phyloP scores from a whole-genome alignment of 2,797 vertebrate species.

The Spondyliosoma cantharus region DNA sequence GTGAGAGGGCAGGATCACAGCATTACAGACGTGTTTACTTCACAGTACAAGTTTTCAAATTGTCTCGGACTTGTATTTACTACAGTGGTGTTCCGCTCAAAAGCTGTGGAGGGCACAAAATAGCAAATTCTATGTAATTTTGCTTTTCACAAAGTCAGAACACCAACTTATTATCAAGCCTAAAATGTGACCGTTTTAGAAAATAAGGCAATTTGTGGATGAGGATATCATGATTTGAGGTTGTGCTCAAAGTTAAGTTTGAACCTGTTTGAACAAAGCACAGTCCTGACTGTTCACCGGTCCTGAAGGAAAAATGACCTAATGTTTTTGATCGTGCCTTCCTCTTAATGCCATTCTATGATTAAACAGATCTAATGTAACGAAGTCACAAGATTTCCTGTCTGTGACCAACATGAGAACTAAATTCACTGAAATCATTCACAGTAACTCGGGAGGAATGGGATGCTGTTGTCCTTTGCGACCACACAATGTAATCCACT shows the following conservation, averaged over 20 bases:
- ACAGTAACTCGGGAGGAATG: slow-evolving; percentile 9
- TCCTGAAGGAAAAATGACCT: neutral
- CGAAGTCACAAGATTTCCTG: slow-evolving; percentile 26
- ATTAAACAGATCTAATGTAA: slow-evolving; percentile 12
- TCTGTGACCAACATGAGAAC: slow-evolving; percentile 12
- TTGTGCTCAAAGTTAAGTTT: neutral
- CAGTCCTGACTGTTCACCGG: neutral
- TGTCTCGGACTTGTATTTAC: too few relatives aligned
- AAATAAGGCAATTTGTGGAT: neutral
- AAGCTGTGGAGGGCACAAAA: too few relatives aligned
- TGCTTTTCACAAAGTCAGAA: neutral
- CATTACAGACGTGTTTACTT: too few relatives aligned
- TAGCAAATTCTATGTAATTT: too few relatives aligned
- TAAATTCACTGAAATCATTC: slow-evolving; percentile 23
- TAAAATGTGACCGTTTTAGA: neutral
- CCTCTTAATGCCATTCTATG: neutral
- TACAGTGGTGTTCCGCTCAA: too few relatives aligned
- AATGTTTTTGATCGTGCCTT: neutral
- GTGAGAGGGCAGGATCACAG: too few relatives aligned
- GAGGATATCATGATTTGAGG: neutral
- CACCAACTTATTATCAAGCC: too few relatives aligned
- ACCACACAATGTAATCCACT: slow-evolving; percentile 16
- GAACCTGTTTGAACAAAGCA: slow-evolving; percentile 6
- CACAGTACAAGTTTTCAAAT: too few relatives aligned
- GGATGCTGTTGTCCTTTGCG: slow-evolving; percentile 9